Evolutionary conservation across 2,113 vertebrate genomes (phyloP), one percentile per base, ranked within the genome.

Genomic region (Paralichthys olivaceus): DNA sequence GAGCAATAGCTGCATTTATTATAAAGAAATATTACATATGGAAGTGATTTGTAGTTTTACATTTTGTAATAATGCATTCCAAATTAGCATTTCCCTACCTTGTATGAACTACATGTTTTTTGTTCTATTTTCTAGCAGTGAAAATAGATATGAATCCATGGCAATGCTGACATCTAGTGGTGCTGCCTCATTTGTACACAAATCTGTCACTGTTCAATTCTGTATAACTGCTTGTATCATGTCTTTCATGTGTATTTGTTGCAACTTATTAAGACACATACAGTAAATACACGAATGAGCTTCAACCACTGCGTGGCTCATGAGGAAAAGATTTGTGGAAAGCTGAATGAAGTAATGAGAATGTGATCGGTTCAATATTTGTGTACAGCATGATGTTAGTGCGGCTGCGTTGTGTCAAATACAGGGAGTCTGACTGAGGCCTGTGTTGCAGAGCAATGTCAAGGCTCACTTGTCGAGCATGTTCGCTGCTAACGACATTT

Each of bases 131-230:
- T 23, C 22, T 1, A 55, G 4, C n/a, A 13, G 3, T 25, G 12
- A 23, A 8, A 23, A 14, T 43, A n/a, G 15, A 56, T 40, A 57
- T 69, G n/a, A 79, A 71, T 23, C 29, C 67, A 85, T 73, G 75
- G 58, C 90, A 91, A 85, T 79, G 71, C 88, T 90, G 93, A 87
- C 93, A 91, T 92, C 93, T 93, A 89, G 92, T 93, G 92, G 89
- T 57, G 11, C 8, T 23, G 19, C 66, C 47, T 20, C 53, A 58
- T 69, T 75, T 77, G 34, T 49, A 68, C 88, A 69, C 7, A 29
- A 1, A 51, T 28, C n/a, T 64, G 9, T 25, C 17, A n/a, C 34
- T 32, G 25, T 47, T 9, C 4, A 12, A 2, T 4, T 20, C 34
- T 56, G 51, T 37, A 1, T 20, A 47, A 62, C 56, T 29, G 20